Evolutionary conservation across 2,888 invertebrate genomes (phyloP), one percentile per base, ranked within the genome.

Genomic region (Abscondita cerata): DNA sequence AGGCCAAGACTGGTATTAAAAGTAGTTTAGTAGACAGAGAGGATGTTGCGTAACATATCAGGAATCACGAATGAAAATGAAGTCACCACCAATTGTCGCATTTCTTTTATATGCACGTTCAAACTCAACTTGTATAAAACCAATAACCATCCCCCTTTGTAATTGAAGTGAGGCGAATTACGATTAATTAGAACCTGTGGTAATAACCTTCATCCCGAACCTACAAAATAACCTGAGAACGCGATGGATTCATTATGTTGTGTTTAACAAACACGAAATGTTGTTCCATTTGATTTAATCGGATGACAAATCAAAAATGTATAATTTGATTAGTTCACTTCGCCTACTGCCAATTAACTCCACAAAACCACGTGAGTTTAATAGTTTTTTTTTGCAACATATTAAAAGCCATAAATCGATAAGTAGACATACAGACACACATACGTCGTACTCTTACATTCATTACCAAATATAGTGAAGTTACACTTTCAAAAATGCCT

Each of bases 401-500:
- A n/a, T n/a, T 25, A 25, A 25, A 25, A 25, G 2, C 2, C 25
- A 25, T 25, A 25, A 25, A 25, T 25, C 25, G 25, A 25, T 25
- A 50, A 25, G 50, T 50, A 59, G 54, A 60, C 60, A 60, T 60
- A 60, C 50, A 60, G 50, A 60, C 60, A 60, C 51, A 60, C 53
- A 47, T 59, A 60, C 50, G 51, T 31, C 33, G 34, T 54, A 60
- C 13, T 36, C 36, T 36, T 12, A 52, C 57, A 62, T 57, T 57
- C 62, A 62, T 51, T 41, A 51, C 59, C 68, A 62, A 64, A 67
- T 68, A 65, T 63, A 67, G 66, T 52, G 56, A 64, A 62, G 67
- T 69, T 69, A 68, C 69, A 69, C 67, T 69, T 68, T 68, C 68
- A 60, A 68, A 68, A 62, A 41, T 54, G 60, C 69, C 66, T 44